Evolutionary conservation across 2,888 invertebrate genomes (phyloP).

Genomic region (Athrips mouffetella): DNA sequence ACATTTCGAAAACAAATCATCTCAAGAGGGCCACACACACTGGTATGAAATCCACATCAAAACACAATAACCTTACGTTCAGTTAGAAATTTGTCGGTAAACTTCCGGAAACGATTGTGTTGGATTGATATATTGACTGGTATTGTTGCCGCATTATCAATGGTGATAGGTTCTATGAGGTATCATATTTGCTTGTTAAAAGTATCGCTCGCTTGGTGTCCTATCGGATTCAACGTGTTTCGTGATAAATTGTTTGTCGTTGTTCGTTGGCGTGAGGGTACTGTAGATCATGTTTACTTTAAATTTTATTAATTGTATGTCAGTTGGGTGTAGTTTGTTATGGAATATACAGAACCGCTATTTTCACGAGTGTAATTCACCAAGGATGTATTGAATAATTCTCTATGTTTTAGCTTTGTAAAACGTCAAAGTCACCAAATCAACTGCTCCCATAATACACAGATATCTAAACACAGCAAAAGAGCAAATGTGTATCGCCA

Average conservation of each 20-base stretch:
- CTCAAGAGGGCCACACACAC: background rate
- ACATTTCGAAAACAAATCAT: too few relatives aligned
- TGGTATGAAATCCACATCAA: conserved; percentile 26
- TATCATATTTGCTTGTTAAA: conserved; percentile 30
- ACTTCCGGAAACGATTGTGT: conserved; percentile 44
- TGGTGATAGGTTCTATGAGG: background rate
- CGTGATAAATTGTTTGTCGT: background rate
- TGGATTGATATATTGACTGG: conserved; percentile 50
- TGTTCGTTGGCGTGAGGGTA: background rate
- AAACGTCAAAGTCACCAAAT: too few relatives aligned
- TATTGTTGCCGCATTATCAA: conserved; percentile 28
- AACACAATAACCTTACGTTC: conserved; percentile 30
- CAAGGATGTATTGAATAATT: too few relatives aligned
- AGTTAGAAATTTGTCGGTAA: conserved; percentile 38
- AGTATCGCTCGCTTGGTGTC: background rate
- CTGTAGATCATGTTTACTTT: too few relatives aligned
- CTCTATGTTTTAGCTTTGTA: too few relatives aligned
- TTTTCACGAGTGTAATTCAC: too few relatives aligned
- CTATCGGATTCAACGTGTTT: background rate
- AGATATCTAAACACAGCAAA: too few relatives aligned
- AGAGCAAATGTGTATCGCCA: too few relatives aligned
- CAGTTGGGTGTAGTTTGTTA: too few relatives aligned
- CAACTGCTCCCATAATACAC: too few relatives aligned
- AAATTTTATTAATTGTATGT: too few relatives aligned
- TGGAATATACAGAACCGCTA: too few relatives aligned